These are phyloP conservation scores for Myiagra hebetior DNA, from an alignment of 2,113 vertebrate genomes.

Conservation along the genomic window DNA sequence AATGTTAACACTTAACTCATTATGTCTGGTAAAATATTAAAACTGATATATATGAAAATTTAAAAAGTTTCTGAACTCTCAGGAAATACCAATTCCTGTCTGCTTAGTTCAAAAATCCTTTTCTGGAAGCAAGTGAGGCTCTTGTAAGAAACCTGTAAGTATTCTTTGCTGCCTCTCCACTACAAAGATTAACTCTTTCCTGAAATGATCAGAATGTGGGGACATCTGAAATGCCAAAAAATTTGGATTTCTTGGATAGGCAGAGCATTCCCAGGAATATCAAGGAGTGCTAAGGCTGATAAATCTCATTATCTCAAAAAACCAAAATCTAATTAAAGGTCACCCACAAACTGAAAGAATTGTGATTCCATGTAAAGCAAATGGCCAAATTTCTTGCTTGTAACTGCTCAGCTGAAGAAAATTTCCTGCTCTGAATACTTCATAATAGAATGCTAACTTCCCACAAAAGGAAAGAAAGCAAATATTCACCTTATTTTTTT, in stretches of 20 bases:
- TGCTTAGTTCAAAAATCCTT: not conserved
- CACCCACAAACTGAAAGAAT: not conserved
- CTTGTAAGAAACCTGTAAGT: not conserved
- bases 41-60: not conserved
- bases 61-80: not conserved
- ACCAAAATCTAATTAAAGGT: not conserved
- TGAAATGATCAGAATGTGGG: not conserved
- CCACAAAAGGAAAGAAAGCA: not conserved
- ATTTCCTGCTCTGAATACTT: not conserved
- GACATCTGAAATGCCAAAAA: not conserved
- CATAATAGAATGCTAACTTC: not conserved
- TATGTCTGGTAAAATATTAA: not conserved
- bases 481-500: not conserved
- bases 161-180: not conserved
- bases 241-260: not conserved
- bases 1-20: not conserved
- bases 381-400: not conserved
- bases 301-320: not conserved
- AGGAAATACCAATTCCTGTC: not conserved
- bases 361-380: not conserved
- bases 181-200: not conserved
- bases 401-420: not conserved
- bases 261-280: not conserved
- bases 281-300: not conserved
- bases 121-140: not conserved